Base-by-base conservation (phyloP, 1,140 invertebrate genomes). In the Dinothrombium tinctorium region DNA sequence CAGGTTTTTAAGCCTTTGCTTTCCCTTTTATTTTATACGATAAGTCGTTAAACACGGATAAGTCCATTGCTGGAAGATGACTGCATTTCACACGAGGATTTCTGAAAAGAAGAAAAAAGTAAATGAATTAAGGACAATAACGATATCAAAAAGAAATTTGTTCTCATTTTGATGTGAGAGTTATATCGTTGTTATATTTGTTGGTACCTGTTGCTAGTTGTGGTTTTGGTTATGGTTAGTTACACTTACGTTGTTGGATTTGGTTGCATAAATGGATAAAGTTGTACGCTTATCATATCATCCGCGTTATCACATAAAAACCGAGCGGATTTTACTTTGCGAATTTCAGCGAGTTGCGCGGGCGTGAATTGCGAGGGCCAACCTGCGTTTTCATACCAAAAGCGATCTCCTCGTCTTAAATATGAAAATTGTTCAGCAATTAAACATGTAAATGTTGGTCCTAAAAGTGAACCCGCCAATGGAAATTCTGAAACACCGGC, bases 391-490 rank as follows among this genome's bases (percentile, higher is more conserved):
- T 95, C 89, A 53, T 86, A 95, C 81, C 86, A 96, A 58, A 90
- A 95, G 52, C 87, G 68, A 58, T 96, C 90, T 35, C 89, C 90
- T 45, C 75, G 64, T 51, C 86, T 68, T 1, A 79, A 69, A 51
- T 82, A 79, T 49, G 76, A 79, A 59, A 95, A 92, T 59, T 98
- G 92, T 29, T 89, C 87, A 21, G 81, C 84, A 49, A 98, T 86
- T 33, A 98, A 69, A 53, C 89, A 96, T 38, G 84, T 76, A 59
- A 96, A 92, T 37, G 48, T 49, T 17, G 51, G 51, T 4, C 51
- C 51, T 7, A 52, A 40, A 11, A 52, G 22, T 5, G 47, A 49
- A 14, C 47, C 48, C 17, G 44, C 46, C 2, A 47, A 7, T 24
- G 48, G 51, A 42, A 46, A 53, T 35, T 53, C 51, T 7, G 48